These are phyloP conservation scores for Micromesistius poutassou DNA, from an alignment of 2,797 vertebrate species.

Conservation along the genomic window DNA sequence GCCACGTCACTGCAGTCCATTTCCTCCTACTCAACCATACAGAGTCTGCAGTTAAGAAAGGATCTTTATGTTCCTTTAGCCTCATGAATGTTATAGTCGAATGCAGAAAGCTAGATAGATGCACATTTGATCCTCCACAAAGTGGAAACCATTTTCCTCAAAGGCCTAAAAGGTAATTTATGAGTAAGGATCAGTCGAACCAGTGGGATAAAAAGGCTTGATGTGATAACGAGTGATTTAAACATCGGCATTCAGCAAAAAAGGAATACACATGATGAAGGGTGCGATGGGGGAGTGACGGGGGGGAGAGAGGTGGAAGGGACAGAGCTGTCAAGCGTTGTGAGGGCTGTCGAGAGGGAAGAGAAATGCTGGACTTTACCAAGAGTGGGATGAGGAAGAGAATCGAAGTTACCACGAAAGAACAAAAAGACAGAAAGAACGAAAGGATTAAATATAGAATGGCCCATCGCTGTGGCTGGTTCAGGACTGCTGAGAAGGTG, in stretches of 20 bases:
- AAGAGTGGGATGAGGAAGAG: slow-evolving; percentile 33
- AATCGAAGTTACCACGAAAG: background rate
- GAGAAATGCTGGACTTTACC: slow-evolving; percentile 32
- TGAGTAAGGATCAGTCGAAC: no score
- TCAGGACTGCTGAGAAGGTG: background rate
- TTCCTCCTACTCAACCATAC: background rate
- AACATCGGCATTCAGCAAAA: no score
- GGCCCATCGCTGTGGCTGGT: background rate
- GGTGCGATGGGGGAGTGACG: background rate
- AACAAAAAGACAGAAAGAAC: no score
- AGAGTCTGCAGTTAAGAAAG: background rate
- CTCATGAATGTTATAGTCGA: background rate
- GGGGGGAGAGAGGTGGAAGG: background rate
- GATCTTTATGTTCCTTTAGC: background rate
- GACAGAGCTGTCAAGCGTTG: slow-evolving; percentile 28
- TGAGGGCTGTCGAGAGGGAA: slow-evolving; percentile 24
- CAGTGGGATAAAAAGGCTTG: no score
- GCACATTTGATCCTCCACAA: background rate
- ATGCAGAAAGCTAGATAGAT: background rate
- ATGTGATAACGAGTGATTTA: no score
- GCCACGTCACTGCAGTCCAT: background rate
- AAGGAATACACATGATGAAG: background rate
- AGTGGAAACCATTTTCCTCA: background rate
- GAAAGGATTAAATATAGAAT: background rate
- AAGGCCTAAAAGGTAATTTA: background rate